These are phyloP conservation scores for Lineus longissimus DNA, from an alignment of 1,140 invertebrate species.

Conservation along the genomic window DNA sequence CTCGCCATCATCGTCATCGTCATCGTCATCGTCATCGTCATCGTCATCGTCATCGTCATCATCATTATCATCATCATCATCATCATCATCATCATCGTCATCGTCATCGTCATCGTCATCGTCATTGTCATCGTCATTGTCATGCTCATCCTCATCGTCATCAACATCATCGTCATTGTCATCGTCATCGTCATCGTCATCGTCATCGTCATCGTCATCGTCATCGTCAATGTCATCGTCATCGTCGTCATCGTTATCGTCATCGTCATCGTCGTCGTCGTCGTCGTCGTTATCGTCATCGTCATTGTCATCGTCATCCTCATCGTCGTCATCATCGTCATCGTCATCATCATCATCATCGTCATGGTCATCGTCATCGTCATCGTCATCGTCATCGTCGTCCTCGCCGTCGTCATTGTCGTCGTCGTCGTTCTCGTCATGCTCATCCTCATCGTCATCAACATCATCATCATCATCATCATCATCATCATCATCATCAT, in stretches of 20 bases:
- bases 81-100: constrained; percentile 5
- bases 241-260: neutral
- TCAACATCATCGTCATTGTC: too few species aligned
- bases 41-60: constrained; percentile 11
- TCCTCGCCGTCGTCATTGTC: constrained; percentile 12
- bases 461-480: constrained; percentile 7
- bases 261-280: neutral
- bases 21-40: constrained; percentile 16
- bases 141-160: too few species aligned
- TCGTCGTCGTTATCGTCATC: neutral
- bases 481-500: constrained; percentile 15
- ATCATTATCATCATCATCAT: constrained; percentile 11
- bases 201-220: neutral
- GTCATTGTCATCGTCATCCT: neutral
- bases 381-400: constrained; percentile 11
- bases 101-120: neutral
- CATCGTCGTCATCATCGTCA: too few species aligned
- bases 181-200: neutral
- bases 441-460: too few species aligned
- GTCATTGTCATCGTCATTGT: too few species aligned
- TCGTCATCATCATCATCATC: constrained; percentile 16
- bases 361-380: constrained; percentile 12
- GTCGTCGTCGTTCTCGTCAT: too few species aligned
- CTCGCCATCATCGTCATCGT: constrained; percentile 14
- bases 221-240: neutral